Conservation (phyloP, 2,888 invertebrate genomes). For the Dynastes hyllus region DNA sequence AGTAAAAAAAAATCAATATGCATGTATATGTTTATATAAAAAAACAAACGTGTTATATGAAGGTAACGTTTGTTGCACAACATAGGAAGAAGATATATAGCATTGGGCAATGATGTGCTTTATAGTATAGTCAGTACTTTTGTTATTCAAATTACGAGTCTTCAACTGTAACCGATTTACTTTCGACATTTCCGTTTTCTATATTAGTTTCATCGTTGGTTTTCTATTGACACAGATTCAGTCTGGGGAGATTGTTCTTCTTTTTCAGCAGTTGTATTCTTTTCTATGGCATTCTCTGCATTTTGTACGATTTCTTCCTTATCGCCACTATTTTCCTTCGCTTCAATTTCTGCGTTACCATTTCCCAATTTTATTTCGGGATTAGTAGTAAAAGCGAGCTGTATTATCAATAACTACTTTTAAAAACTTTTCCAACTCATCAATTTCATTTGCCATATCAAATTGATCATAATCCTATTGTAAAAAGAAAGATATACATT, state of each 20-base stretch:
- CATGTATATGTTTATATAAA: slow-evolving; percentile 30
- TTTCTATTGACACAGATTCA: slow-evolving; percentile 36
- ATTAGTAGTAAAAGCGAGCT: slow-evolving; percentile 69
- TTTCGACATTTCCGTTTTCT: slow-evolving; percentile 41
- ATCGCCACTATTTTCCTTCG: slow-evolving; percentile 57
- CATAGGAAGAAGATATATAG: slow-evolving; percentile 31
- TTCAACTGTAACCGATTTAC: slow-evolving; percentile 18
- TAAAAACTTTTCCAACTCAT: slow-evolving; percentile 90
- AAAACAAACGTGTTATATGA: slow-evolving; percentile 27
- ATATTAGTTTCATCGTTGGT: slow-evolving; percentile 33
- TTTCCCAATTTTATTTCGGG: slow-evolving; percentile 70
- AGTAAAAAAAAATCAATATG: slow-evolving; percentile 37
- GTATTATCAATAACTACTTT: slow-evolving; percentile 80
- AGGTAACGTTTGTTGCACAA: slow-evolving; percentile 21
- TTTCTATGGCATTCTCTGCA: slow-evolving; percentile 50
- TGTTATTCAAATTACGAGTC: slow-evolving; percentile 36
- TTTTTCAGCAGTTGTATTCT: slow-evolving; percentile 16
- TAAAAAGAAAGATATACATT: slow-evolving; percentile 41
- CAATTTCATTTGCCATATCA: slow-evolving; percentile 92
- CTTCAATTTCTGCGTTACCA: slow-evolving; percentile 64
- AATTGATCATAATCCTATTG: slow-evolving; percentile 94
- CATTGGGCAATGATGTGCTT: slow-evolving; percentile 41
- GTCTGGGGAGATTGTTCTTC: slow-evolving; percentile 32
- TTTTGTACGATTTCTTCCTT: slow-evolving; percentile 54
- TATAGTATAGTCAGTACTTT: slow-evolving; percentile 45